Evolutionary conservation across 2,888 invertebrate species (phyloP).

Genomic region (Resseliella maxima): DNA sequence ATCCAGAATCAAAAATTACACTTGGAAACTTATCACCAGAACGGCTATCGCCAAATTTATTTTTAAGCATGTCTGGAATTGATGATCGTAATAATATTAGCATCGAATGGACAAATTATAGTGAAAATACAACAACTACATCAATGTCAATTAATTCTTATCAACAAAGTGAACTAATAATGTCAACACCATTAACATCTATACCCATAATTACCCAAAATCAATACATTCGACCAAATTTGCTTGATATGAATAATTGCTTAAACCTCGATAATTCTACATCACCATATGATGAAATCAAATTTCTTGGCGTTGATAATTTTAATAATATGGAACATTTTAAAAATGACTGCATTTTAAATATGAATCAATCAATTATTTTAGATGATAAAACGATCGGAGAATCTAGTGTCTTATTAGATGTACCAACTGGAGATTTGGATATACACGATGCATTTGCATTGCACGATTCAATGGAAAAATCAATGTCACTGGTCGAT

Average conservation of each 20-base stretch:
- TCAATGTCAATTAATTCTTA: conserved; percentile 12
- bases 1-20: conserved; percentile 64
- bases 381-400: conserved; percentile 57
- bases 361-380: conserved; percentile 65
- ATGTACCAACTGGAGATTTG: conserved; percentile 39
- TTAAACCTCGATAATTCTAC: conserved; percentile 64
- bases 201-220: conserved; percentile 1
- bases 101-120: conserved; percentile 65
- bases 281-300: conserved; percentile 67
- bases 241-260: conserved; percentile 59
- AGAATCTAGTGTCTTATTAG: not conserved
- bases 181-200: conserved; percentile 11
- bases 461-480: conserved; percentile 58
- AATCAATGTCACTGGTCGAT: conserved; percentile 65
- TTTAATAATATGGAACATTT: conserved; percentile 67
- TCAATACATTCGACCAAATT: conserved; percentile 24
- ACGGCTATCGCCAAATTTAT: conserved; percentile 67
- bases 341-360: conserved; percentile 67
- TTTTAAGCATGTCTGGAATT: conserved; percentile 67
- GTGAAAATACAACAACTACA: conserved; percentile 62
- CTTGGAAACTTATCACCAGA: conserved; percentile 64
- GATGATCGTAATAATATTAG: conserved; percentile 65
- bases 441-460: conserved; percentile 56
- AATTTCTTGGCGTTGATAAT: conserved; percentile 67
- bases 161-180: not conserved